These are phyloP conservation scores for Phalanger gymnotis DNA, from an alignment of 2,797 vertebrate genomes.

Conservation along the genomic window DNA sequence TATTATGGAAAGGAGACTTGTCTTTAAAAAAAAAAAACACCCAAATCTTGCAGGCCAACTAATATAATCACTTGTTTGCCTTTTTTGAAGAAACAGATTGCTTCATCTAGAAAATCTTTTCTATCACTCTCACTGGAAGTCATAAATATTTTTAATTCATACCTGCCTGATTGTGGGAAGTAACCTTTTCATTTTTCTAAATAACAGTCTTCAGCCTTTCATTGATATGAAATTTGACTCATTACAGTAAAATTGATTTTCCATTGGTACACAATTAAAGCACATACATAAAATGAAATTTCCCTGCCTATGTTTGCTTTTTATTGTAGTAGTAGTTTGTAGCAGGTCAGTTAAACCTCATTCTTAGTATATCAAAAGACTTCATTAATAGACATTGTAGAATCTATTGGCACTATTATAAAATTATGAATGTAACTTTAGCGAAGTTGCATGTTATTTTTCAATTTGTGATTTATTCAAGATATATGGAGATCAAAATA, in stretches of 20 bases:
- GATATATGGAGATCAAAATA: neutral
- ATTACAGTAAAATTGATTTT: constrained; percentile 34
- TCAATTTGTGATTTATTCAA: neutral
- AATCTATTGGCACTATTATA: neutral
- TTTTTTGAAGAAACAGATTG: neutral
- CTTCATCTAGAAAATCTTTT: neutral
- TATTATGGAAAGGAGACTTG: neutral
- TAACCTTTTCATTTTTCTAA: neutral
- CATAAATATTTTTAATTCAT: constrained; percentile 42
- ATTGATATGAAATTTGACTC: constrained; percentile 26
- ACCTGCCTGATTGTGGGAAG: neutral
- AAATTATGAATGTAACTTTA: neutral
- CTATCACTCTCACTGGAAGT: constrained; percentile 23
- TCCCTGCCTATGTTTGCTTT: neutral
- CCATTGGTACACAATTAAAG: neutral
- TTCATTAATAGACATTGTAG: neutral
- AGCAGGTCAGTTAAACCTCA: neutral
- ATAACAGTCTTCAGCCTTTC: neutral
- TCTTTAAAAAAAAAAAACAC: no score
- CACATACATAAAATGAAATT: constrained; percentile 24
- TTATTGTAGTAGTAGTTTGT: neutral
- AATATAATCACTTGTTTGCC: neutral
- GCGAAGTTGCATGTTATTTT: neutral
- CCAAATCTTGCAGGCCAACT: neutral
- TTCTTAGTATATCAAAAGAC: no score